A percentile compares a stretch with the other conserved stretches of the same genome.
phyloP scores from a whole-genome alignment of 2,113 vertebrate genomes.

The Microtus richardsoni region DNA sequence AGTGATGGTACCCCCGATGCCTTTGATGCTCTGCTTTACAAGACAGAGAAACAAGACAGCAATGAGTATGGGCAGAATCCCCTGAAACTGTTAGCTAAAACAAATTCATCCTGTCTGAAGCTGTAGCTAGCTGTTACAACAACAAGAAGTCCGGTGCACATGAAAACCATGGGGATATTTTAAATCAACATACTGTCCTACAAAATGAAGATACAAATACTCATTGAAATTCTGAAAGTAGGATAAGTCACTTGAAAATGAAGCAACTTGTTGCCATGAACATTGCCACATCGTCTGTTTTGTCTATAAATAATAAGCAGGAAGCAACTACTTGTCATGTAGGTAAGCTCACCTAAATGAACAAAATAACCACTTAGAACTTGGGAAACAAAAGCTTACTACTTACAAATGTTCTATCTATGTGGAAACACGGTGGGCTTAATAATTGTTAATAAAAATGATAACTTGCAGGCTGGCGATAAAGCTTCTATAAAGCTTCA shows the following conservation, averaged over 20 bases:
- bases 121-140: background rate
- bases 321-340: conserved; percentile 18
- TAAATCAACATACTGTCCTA: conserved; percentile 21
- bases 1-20: background rate
- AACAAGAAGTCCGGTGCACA: background rate
- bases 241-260: conserved; percentile 35
- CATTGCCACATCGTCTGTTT: conserved; percentile 40
- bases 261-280: conserved; percentile 20
- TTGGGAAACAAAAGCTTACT: conserved; percentile 24
- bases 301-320: background rate
- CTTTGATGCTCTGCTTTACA: background rate
- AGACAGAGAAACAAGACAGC: background rate
- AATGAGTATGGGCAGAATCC: background rate
- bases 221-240: conserved; percentile 33
- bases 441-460: background rate
- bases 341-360: conserved; percentile 16
- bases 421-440: background rate
- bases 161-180: conserved; percentile 40
- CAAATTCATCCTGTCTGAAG: background rate
- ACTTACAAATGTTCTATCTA: conserved; percentile 34
- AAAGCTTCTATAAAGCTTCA: too few relatives aligned
- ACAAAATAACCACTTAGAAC: conserved; percentile 41
- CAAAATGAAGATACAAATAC: conserved; percentile 18
- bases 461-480: background rate
- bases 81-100: background rate